Conservation (phyloP, 1,140 invertebrate genomes). For the Chrysoperla carnea region DNA sequence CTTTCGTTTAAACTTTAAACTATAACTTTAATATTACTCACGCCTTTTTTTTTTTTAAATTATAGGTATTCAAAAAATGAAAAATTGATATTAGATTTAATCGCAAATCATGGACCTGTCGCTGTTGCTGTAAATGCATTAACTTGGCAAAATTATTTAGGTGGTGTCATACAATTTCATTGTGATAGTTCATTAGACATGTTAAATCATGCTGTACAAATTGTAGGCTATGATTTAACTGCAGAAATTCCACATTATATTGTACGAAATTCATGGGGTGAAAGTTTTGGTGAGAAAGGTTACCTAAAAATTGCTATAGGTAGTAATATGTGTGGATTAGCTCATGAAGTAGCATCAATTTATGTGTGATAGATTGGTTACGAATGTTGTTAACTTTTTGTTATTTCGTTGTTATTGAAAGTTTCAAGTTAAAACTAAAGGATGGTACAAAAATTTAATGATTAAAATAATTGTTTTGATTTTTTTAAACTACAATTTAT, state of each 20-base stretch:
- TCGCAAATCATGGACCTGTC: conserved; percentile 51
- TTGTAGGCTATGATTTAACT: conserved; percentile 67
- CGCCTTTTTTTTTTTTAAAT: too few relatives aligned
- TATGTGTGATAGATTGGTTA: too few relatives aligned
- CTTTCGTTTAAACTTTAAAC: too few relatives aligned
- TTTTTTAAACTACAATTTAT: too few relatives aligned
- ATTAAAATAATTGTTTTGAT: too few relatives aligned
- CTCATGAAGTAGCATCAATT: conserved; percentile 26
- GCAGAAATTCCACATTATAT: conserved; percentile 65
- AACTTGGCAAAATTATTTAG: conserved; percentile 76
- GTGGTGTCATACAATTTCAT: conserved; percentile 69
- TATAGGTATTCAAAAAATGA: background rate
- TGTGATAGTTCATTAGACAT: conserved; percentile 42
- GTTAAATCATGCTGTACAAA: conserved; percentile 70
- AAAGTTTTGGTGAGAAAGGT: conserved; percentile 53
- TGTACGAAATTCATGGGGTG: conserved; percentile 73
- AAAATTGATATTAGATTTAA: background rate
- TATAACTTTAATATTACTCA: too few relatives aligned
- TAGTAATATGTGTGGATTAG: conserved; percentile 57
- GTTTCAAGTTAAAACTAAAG: too few relatives aligned
- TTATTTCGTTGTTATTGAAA: too few relatives aligned
- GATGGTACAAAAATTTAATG: too few relatives aligned
- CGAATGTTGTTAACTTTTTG: too few relatives aligned
- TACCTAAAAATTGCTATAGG: conserved; percentile 65
- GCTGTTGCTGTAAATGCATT: conserved; percentile 65